A percentile compares a stretch with the other conserved stretches of the same genome.
Evolutionary conservation across 2,113 vertebrate species (phyloP).

Genomic region (Hypanus sabinus): DNA sequence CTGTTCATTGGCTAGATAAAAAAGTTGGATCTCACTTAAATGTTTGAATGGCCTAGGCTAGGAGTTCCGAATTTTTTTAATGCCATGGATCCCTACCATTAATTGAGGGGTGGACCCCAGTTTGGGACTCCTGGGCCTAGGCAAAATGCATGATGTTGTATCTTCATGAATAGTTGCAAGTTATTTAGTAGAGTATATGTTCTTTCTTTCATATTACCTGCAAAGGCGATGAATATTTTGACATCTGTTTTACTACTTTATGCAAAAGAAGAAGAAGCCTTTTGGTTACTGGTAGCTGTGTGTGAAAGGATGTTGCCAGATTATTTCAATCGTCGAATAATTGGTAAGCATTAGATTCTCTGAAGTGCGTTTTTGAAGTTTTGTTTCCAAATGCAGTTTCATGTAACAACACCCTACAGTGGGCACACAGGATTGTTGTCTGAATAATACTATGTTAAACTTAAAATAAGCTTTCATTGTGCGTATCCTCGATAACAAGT

Average conservation of each 20-base stretch:
- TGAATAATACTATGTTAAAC: neutral
- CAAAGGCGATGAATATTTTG: constrained; percentile 95
- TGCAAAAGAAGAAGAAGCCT: constrained; percentile 95
- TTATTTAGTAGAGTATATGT: neutral
- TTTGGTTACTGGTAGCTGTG: constrained; percentile 91
- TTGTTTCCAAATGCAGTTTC: neutral
- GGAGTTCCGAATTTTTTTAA: too few species aligned
- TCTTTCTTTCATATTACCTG: neutral
- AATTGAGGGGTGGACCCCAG: too few species aligned
- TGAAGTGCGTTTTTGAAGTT: too few species aligned
- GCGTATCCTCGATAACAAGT: neutral
- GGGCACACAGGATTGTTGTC: neutral
- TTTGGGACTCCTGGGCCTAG: too few species aligned
- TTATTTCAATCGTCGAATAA: constrained; percentile 93
- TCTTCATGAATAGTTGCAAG: neutral
- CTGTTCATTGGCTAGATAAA: neutral
- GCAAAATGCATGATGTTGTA: neutral
- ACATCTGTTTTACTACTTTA: constrained; percentile 93
- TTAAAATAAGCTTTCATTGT: neutral
- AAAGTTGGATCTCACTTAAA: neutral
- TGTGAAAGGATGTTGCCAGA: constrained; percentile 96
- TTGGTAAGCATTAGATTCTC: constrained; percentile 59
- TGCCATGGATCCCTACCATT: too few species aligned
- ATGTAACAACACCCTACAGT: neutral
- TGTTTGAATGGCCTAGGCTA: too few species aligned